Base-by-base conservation (phyloP, 2,113 vertebrate species). In the Lagopus muta region DNA sequence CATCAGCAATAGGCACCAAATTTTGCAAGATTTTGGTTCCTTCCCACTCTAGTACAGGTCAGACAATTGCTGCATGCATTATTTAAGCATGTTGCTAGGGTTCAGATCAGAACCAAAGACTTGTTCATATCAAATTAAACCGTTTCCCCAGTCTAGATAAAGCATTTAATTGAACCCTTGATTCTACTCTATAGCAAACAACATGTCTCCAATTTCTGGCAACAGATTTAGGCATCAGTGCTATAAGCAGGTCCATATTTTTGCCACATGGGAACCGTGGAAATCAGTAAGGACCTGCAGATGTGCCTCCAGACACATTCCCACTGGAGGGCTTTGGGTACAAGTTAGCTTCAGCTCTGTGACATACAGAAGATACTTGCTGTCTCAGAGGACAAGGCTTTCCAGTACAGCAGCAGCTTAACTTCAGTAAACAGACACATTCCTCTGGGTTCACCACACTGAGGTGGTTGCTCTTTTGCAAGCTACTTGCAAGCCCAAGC, bases 231-330 rank as follows among this genome's bases (percentile, higher is more conserved):
- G 24, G 36, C n/a, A 42, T n/a, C 22, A 64, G 40, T 52, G 54
- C 36, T 21, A 34, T 9, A 38, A 62, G 54, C 42, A 87, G 28
- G 36, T 22, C 36, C 24, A 12, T 28, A 28, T 30, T 61, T 62
- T 0, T 1, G n/a, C 55, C n/a, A 42, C 10, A 7, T 4, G 11
- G 62, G 48, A 64, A 52, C 25, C 20, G 70, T 0, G 0, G 61
- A 58, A 42, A 64, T 11, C 30, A 38, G 0, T 8, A 34, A 80
- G 69, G 69, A 55, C 57, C 34, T 38, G 64, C 50, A 61, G 34
- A 54, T 58, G 7, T 25, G 8, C 34, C 18, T 80, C 24, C 36
- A 47, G 28, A 47, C n/a, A 9, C 10, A 28, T 47, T 79, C 14
- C 21, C 30, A 54, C 50, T 10, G 14, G 12, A 60, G n/a, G 12